Evolutionary conservation across 2,797 vertebrate genomes (phyloP).

Genomic region (Molossus molossus): DNA sequence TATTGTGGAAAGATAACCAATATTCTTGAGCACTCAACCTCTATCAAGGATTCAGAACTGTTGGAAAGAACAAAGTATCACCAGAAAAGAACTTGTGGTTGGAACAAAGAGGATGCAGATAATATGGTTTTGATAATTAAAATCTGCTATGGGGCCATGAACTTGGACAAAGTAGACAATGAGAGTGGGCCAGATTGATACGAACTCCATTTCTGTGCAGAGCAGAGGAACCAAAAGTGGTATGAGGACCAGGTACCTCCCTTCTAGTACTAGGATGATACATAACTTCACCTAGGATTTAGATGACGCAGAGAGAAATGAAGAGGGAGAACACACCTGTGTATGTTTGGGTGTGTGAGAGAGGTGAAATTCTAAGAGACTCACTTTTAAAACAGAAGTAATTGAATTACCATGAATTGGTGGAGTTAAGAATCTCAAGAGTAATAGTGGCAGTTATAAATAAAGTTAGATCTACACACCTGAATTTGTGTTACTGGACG

Average conservation of each 20-base stretch:
- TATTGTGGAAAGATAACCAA: not conserved
- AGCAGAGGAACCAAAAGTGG: not conserved
- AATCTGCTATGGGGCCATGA: not conserved
- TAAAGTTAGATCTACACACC: not conserved
- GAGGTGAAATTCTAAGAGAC: not conserved
- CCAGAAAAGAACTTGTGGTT: not conserved
- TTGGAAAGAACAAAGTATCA: not conserved
- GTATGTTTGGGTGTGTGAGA: not conserved
- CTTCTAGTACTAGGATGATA: not conserved
- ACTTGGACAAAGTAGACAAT: not conserved
- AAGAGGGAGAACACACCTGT: not conserved
- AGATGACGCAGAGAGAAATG: not conserved
- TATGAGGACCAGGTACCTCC: not conserved
- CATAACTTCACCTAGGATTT: not conserved
- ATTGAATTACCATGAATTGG: not conserved
- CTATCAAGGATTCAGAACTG: not conserved
- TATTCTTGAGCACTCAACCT: not conserved
- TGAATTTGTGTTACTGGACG: not conserved
- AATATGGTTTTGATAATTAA: not conserved
- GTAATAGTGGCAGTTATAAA: not conserved
- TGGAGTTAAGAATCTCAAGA: not conserved
- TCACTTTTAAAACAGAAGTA: not conserved
- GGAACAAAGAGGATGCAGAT: not conserved
- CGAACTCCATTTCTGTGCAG: not conserved
- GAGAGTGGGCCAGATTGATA: not conserved